phyloP scores from a whole-genome alignment of 2,113 vertebrate genomes.

The Toxotes jaculatrix region DNA sequence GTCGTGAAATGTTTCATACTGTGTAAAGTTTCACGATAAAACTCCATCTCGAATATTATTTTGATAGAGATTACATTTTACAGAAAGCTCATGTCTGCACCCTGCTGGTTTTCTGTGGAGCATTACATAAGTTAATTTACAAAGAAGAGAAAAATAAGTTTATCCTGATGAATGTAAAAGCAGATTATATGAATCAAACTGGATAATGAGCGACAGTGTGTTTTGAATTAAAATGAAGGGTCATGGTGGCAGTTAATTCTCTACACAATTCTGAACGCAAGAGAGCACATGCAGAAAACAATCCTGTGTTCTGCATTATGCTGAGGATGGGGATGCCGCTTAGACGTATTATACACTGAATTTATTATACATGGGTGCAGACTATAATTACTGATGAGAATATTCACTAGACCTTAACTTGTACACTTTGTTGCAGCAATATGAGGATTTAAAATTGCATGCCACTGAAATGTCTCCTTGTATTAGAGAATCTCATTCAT shows the following conservation, averaged over 20 bases:
- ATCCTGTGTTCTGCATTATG: constrained; percentile 22
- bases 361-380: constrained; percentile 62
- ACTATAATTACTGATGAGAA: constrained; percentile 69
- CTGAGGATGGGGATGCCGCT: constrained; percentile 27
- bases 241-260: background rate
- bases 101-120: constrained; percentile 88
- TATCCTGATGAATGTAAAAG: background rate
- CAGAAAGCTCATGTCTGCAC: constrained; percentile 93
- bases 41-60: constrained; percentile 54
- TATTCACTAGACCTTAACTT: constrained; percentile 69
- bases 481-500: constrained; percentile 85
- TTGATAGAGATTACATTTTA: constrained; percentile 49
- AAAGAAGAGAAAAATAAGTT: background rate
- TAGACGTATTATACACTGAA: constrained; percentile 39
- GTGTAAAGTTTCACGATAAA: constrained; percentile 56
- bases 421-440: constrained; percentile 82
- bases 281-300: constrained; percentile 35
- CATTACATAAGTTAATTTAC: constrained; percentile 38
- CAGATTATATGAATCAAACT: background rate
- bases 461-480: constrained; percentile 81
- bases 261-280: constrained; percentile 15
- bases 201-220: constrained; percentile 3
- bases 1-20: constrained; percentile 3
- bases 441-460: constrained; percentile 76
- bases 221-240: constrained; percentile 22